Percentiles rank a stretch among this genome's conserved stretches.
Evolutionary conservation across 2,113 vertebrate species (phyloP).

Genomic region (Calcarius ornatus): DNA sequence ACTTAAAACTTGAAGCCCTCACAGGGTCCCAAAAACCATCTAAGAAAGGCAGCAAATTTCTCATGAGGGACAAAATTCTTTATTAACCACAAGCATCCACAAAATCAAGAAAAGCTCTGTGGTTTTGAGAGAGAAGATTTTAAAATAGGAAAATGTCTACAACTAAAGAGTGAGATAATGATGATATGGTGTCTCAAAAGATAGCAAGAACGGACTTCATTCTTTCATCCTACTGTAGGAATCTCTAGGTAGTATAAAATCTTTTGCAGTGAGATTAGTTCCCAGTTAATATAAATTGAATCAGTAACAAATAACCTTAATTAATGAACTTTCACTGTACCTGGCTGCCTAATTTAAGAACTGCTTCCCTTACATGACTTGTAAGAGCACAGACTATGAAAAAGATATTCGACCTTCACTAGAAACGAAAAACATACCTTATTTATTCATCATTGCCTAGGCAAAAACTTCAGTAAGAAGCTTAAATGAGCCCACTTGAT

Average conservation of each 20-base stretch:
- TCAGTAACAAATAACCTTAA: constrained; percentile 36
- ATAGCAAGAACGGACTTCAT: neutral
- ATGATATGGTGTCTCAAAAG: neutral
- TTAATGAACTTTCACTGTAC: constrained; percentile 33
- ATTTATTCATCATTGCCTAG: constrained; percentile 49
- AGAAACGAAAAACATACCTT: constrained; percentile 44
- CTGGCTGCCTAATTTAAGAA: neutral
- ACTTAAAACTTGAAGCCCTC: neutral
- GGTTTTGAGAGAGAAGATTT: neutral
- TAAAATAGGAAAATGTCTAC: neutral
- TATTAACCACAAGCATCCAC: neutral
- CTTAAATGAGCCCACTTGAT: constrained; percentile 52
- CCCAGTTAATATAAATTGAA: neutral
- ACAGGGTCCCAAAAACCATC: neutral
- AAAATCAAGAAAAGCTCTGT: neutral
- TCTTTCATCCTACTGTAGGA: neutral
- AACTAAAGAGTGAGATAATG: neutral
- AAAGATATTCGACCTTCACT: constrained; percentile 52
- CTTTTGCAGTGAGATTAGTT: neutral
- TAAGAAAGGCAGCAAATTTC: neutral
- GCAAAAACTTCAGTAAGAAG: constrained; percentile 51
- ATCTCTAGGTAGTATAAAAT: neutral
- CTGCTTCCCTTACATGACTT: constrained; percentile 20
- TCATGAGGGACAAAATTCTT: neutral
- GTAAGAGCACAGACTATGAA: constrained; percentile 35